These are phyloP conservation scores for Acromyrmex heyeri DNA, from an alignment of 1,140 invertebrate species.

Conservation along the genomic window DNA sequence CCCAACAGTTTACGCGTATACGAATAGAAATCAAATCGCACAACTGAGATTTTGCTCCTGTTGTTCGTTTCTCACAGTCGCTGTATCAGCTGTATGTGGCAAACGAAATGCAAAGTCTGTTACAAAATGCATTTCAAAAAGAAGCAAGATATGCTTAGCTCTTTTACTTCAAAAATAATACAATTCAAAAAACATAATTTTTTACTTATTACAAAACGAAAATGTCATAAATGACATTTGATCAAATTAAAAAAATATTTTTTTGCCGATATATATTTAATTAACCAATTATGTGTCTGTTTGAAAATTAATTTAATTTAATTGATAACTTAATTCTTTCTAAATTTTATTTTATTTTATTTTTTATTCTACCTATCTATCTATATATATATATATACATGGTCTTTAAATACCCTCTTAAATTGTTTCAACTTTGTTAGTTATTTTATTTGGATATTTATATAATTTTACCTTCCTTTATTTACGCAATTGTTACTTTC, in stretches of 20 bases:
- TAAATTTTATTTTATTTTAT: slow-evolving; percentile 17
- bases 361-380: no score
- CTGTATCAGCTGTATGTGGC: background rate
- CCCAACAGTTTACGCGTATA: slow-evolving; percentile 47
- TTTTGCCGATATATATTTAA: no score
- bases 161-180: background rate
- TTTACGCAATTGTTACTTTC: slow-evolving; percentile 18
- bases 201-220: no score
- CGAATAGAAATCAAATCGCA: slow-evolving; percentile 45
- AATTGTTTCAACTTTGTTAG: slow-evolving; percentile 14
- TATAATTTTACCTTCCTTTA: slow-evolving; percentile 2
- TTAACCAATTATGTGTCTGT: no score
- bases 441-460: background rate
- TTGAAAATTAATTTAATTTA: no score
- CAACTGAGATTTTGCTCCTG: slow-evolving; percentile 31
- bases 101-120: background rate
- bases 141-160: background rate
- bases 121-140: slow-evolving; percentile 5
- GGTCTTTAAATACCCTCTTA: background rate
- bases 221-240: no score
- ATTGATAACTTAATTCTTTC: no score
- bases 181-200: no score
- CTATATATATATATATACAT: background rate
- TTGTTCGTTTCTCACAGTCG: slow-evolving; percentile 24
- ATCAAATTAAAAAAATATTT: no score